Conservation (phyloP, 2,797 vertebrate genomes). For the Sebastes itinus region DNA sequence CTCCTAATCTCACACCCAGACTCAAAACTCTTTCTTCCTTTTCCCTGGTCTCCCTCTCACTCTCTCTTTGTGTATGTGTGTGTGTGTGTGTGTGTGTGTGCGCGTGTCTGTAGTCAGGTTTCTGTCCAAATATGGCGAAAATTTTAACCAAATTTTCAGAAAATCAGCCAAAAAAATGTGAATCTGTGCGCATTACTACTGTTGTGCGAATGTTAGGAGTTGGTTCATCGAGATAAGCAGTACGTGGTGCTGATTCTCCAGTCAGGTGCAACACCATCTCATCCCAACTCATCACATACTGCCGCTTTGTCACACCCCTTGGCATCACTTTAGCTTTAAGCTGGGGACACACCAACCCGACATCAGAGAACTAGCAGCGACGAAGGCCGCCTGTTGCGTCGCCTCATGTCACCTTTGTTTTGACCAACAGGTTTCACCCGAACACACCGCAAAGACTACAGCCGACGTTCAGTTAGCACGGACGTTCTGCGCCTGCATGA, state of each 20-base stretch:
- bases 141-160: neutral
- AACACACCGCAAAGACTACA: too few relatives aligned
- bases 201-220: neutral
- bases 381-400: too few relatives aligned
- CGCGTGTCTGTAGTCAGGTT: neutral
- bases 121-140: neutral
- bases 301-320: too few relatives aligned
- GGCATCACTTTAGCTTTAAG: too few relatives aligned
- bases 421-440: accelerated
- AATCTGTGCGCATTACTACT: neutral
- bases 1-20: slow-evolving; percentile 77
- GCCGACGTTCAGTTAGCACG: too few relatives aligned
- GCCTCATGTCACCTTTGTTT: too few relatives aligned
- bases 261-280: neutral
- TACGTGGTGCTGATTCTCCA: neutral
- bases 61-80: slow-evolving; percentile 5
- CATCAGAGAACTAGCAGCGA: too few relatives aligned
- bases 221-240: neutral
- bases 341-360: too few relatives aligned
- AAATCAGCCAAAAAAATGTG: neutral
- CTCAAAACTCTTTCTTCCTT: slow-evolving; percentile 63
- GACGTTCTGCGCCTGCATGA: too few relatives aligned
- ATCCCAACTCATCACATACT: too few relatives aligned
- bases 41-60: slow-evolving; percentile 19
- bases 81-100: neutral